These are phyloP conservation scores for Bufo bufo DNA, from an alignment of 2,113 vertebrate species.

Conservation along the genomic window DNA sequence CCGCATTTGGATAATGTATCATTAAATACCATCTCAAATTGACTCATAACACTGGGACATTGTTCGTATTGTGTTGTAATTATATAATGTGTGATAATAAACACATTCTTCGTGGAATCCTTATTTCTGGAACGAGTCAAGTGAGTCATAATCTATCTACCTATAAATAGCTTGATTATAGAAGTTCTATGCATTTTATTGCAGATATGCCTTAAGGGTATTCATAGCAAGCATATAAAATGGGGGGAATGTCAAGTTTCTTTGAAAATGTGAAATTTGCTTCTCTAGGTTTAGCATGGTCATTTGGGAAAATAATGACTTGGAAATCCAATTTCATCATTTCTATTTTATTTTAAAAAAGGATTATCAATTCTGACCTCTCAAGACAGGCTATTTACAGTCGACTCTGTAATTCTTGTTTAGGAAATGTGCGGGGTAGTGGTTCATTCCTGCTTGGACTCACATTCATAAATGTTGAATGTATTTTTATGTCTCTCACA, in stretches of 20 bases:
- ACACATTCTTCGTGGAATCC: neutral
- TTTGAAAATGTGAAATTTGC: constrained; percentile 52
- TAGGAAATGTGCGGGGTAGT: constrained; percentile 24
- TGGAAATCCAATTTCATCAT: constrained; percentile 54
- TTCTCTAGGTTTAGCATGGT: constrained; percentile 40
- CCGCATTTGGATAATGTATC: neutral
- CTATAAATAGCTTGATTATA: constrained; percentile 55
- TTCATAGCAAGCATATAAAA: constrained; percentile 52
- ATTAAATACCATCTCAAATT: neutral
- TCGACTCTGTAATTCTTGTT: constrained; percentile 46
- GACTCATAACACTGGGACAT: neutral
- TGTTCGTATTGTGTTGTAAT: neutral
- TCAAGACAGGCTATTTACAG: constrained; percentile 48
- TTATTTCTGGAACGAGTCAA: constrained; percentile 9
- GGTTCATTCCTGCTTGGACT: neutral
- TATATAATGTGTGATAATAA: neutral
- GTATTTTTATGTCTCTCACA: neutral
- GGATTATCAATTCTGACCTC: constrained; percentile 55
- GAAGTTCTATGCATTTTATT: constrained; percentile 41
- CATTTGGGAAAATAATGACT: constrained; percentile 56
- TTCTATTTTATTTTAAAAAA: constrained; percentile 49
- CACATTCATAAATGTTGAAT: neutral
- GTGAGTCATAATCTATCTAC: constrained; percentile 2
- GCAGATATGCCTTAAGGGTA: constrained; percentile 39
- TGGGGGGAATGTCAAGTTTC: constrained; percentile 52